A percentile compares a stretch with the other conserved stretches of the same genome.
phyloP scores from a whole-genome alignment of 1,140 invertebrate genomes.

The Nasonia giraulti region DNA sequence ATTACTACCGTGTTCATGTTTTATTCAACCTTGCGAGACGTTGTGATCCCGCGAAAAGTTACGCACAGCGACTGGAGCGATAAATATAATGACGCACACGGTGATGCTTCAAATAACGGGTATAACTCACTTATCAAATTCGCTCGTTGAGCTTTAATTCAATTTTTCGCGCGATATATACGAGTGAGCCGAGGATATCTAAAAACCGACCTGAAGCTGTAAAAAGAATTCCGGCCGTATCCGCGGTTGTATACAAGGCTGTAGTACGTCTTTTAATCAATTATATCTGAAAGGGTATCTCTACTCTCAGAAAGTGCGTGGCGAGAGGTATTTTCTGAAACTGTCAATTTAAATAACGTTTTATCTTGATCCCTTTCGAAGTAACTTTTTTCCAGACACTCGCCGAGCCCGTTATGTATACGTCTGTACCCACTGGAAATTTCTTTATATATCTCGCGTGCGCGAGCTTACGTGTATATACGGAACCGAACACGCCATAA shows the following conservation, averaged over 20 bases:
- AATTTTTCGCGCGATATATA: too few species aligned
- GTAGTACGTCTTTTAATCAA: not conserved
- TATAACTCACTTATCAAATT: too few species aligned
- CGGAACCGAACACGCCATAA: constrained; percentile 18
- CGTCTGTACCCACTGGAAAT: constrained; percentile 1
- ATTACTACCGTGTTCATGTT: not conserved
- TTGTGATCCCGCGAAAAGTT: too few species aligned
- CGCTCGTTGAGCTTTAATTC: too few species aligned
- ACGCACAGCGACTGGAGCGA: too few species aligned
- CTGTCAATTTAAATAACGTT: constrained; percentile 33
- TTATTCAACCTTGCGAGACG: not conserved
- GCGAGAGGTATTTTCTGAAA: constrained; percentile 6
- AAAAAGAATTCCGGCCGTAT: too few species aligned
- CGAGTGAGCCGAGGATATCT: too few species aligned
- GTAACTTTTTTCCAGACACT: constrained; percentile 12
- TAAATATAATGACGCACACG: too few species aligned
- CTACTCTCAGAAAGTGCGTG: not conserved
- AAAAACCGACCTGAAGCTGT: too few species aligned
- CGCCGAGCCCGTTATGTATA: not conserved
- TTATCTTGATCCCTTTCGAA: constrained; percentile 30
- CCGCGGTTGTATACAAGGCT: too few species aligned
- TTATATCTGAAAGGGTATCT: not conserved
- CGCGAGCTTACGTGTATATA: too few species aligned
- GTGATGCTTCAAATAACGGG: too few species aligned
- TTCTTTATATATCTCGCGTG: constrained; percentile 6